phyloP scores from a whole-genome alignment of 1,140 invertebrate genomes.

The Gryon sp. region DNA sequence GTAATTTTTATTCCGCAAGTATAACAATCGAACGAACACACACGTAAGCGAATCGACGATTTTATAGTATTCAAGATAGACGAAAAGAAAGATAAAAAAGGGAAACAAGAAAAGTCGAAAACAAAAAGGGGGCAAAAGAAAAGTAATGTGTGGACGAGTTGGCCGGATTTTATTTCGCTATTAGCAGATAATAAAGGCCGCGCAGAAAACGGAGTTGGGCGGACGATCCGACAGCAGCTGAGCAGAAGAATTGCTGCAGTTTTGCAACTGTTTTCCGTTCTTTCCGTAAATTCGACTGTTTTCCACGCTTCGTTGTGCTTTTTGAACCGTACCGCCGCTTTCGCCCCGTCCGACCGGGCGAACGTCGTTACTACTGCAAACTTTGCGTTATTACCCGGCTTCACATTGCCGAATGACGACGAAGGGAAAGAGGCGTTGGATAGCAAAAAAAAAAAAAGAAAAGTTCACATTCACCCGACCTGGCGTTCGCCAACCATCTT shows the following conservation, averaged over 20 bases:
- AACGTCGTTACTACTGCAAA: slow-evolving; percentile 49
- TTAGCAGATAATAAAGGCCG: slow-evolving; percentile 57
- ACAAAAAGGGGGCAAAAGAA: slow-evolving; percentile 26
- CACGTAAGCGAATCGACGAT: not conserved
- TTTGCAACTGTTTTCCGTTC: slow-evolving; percentile 71
- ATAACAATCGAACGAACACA: slow-evolving; percentile 1
- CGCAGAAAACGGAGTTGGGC: slow-evolving; percentile 5
- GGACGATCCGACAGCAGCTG: slow-evolving; percentile 45
- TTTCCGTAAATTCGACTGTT: slow-evolving; percentile 67
- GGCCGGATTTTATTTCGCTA: slow-evolving; percentile 53
- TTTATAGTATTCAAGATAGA: slow-evolving; percentile 16
- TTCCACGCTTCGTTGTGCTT: slow-evolving; percentile 65
- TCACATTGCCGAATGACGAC: slow-evolving; percentile 27
- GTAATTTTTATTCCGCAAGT: slow-evolving; percentile 5
- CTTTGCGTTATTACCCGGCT: slow-evolving; percentile 70
- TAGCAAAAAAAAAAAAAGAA: no score
- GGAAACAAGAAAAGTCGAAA: slow-evolving; percentile 12
- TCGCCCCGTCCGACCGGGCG: slow-evolving; percentile 13
- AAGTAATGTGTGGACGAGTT: slow-evolving; percentile 44
- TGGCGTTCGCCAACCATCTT: slow-evolving; percentile 4
- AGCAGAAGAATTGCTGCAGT: slow-evolving; percentile 71
- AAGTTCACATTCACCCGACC: slow-evolving; percentile 10
- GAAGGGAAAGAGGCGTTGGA: slow-evolving; percentile 5
- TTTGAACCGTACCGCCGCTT: slow-evolving; percentile 25
- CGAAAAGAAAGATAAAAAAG: slow-evolving; percentile 10